Conservation (phyloP, 1,140 invertebrate species). For the Zaprionus vittiger region DNA sequence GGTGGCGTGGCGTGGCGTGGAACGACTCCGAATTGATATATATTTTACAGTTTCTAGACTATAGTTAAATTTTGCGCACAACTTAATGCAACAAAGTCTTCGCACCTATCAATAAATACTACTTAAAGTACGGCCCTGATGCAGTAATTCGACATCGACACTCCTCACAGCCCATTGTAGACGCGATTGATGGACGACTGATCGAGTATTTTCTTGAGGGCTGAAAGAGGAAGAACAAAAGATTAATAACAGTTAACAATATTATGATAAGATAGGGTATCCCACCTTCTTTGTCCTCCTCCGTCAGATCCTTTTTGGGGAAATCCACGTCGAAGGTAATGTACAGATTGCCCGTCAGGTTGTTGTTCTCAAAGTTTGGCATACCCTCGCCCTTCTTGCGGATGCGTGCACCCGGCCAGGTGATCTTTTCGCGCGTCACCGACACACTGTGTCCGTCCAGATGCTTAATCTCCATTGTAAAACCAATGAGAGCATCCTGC, state of each 20-base stretch:
- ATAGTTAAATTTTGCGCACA: slow-evolving; percentile 61
- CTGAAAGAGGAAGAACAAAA: slow-evolving; percentile 37
- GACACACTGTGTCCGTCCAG: slow-evolving; percentile 97
- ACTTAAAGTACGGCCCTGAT: slow-evolving; percentile 65
- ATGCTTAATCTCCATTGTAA: slow-evolving; percentile 96
- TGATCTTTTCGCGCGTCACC: slow-evolving; percentile 97
- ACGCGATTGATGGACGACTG: slow-evolving; percentile 88
- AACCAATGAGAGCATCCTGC: slow-evolving; percentile 96
- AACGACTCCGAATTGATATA: slow-evolving; percentile 44
- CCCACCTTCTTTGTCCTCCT: slow-evolving; percentile 95
- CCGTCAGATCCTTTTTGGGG: slow-evolving; percentile 94
- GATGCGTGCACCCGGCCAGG: slow-evolving; percentile 97
- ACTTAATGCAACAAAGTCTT: slow-evolving; percentile 65
- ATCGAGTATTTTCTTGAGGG: slow-evolving; percentile 86
- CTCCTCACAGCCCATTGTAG: slow-evolving; percentile 89
- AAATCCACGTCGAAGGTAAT: slow-evolving; percentile 99
- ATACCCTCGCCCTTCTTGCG: slow-evolving; percentile 99
- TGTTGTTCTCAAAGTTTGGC: slow-evolving; percentile 99
- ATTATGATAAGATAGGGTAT: neutral
- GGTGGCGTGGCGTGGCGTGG: slow-evolving; percentile 31
- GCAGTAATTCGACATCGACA: neutral
- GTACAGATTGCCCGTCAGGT: slow-evolving; percentile 96
- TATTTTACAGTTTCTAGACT: slow-evolving; percentile 75
- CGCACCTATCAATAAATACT: slow-evolving; percentile 62
- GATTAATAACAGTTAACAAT: slow-evolving; percentile 3